These are phyloP conservation scores for Gavia stellata DNA, from an alignment of 2,113 vertebrate species.

Conservation along the genomic window DNA sequence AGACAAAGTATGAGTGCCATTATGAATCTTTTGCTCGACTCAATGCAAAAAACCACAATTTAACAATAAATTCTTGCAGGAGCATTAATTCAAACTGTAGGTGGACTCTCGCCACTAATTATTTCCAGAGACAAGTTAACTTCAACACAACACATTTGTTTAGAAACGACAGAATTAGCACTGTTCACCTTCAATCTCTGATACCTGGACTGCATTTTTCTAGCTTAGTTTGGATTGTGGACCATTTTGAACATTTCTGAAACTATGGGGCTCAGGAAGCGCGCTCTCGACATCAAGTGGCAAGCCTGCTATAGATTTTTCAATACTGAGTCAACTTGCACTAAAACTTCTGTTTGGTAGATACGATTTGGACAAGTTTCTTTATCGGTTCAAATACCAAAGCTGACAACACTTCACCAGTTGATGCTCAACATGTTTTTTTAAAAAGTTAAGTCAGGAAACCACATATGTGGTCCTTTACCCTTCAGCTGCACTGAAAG, in stretches of 20 bases:
- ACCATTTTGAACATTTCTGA: neutral
- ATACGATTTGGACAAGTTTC: neutral
- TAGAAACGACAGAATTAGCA: neutral
- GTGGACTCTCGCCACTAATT: conserved; percentile 12
- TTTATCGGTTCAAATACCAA: neutral
- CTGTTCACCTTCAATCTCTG: neutral
- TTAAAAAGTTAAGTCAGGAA: neutral
- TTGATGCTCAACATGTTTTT: neutral
- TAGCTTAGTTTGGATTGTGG: neutral
- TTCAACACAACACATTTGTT: neutral
- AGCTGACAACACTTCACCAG: neutral
- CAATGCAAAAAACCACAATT: neutral
- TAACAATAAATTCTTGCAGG: neutral
- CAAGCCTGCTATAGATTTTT: neutral
- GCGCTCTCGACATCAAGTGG: neutral
- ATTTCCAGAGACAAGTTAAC: conserved; percentile 11
- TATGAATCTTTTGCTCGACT: neutral
- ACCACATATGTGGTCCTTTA: neutral
- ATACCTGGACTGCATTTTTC: neutral
- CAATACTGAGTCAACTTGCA: neutral
- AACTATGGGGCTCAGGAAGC: neutral
- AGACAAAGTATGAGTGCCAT: neutral
- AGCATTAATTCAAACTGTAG: conserved; percentile 1
- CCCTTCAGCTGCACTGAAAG: neutral
- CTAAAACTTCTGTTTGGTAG: neutral